phyloP scores from a whole-genome alignment of 2,888 invertebrate species.

The Lasioglossum villosulum region DNA sequence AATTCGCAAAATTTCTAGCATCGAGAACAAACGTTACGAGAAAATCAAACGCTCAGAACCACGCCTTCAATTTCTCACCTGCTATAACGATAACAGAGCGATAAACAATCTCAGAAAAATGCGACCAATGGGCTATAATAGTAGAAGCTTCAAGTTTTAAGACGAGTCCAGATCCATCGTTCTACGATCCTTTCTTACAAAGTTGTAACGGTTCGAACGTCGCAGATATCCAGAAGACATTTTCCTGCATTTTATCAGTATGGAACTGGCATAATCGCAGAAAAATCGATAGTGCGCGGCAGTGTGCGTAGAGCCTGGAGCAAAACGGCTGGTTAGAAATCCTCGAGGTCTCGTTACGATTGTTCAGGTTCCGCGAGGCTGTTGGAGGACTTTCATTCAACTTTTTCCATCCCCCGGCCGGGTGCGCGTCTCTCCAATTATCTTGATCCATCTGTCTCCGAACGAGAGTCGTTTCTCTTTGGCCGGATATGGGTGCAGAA shows the following conservation, averaged over 20 bases:
- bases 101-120: not conserved
- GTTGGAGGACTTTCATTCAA: slow-evolving; percentile 24
- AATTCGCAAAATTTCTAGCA: too few relatives aligned
- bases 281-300: not conserved
- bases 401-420: slow-evolving; percentile 23
- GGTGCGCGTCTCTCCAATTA: slow-evolving; percentile 30
- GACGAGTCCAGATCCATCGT: not conserved
- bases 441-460: slow-evolving; percentile 31
- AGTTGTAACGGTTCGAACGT: not conserved
- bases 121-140: not conserved
- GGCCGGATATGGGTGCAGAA: slow-evolving; percentile 29
- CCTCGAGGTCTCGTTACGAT: not conserved
- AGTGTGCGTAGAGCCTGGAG: not conserved
- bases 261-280: not conserved
- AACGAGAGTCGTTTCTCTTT: slow-evolving; percentile 52
- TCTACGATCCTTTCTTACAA: not conserved
- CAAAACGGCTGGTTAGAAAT: slow-evolving; percentile 1
- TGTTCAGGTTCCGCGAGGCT: not conserved
- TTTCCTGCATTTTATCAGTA: not conserved
- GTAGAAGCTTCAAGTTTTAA: not conserved
- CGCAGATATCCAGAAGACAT: not conserved
- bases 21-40: too few relatives aligned
- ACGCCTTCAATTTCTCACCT: not conserved
- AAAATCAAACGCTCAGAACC: too few relatives aligned
- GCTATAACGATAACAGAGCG: too few relatives aligned